A percentile compares a stretch with the other conserved stretches of the same genome.
phyloP scores from a whole-genome alignment of 2,888 invertebrate species.

The Homarus gammarus region DNA sequence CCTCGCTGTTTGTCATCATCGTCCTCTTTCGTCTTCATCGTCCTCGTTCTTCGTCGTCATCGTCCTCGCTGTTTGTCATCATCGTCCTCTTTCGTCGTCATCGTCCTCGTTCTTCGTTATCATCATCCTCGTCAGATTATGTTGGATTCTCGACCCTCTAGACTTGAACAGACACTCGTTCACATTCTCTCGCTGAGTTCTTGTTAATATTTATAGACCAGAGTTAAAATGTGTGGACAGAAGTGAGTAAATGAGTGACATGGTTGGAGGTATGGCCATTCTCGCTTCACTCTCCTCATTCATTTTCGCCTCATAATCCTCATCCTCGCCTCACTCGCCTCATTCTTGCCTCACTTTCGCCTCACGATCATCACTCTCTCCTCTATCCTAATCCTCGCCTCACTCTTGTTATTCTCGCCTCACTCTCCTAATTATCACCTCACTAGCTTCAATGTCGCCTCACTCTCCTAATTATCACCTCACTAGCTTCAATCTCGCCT shows the following conservation, averaged over 20 bases:
- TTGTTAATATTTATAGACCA: too few relatives aligned
- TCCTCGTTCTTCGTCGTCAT: not conserved
- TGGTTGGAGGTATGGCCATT: too few relatives aligned
- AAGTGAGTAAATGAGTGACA: too few relatives aligned
- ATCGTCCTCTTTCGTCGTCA: not conserved
- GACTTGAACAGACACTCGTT: too few relatives aligned
- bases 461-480: not conserved
- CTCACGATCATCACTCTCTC: not conserved
- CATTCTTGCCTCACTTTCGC: not conserved
- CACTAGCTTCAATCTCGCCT: not conserved
- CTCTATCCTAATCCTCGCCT: not conserved
- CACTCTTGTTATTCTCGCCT: not conserved
- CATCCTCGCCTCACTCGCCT: too few relatives aligned
- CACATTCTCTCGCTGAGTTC: too few relatives aligned
- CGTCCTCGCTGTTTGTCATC: not conserved
- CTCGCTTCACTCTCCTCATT: too few relatives aligned
- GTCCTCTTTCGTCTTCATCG: not conserved
- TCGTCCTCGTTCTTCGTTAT: not conserved
- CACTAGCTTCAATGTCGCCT: not conserved
- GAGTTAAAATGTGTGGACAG: too few relatives aligned
- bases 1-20: not conserved
- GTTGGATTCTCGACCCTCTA: too few relatives aligned
- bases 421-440: not conserved
- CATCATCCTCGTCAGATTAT: too few relatives aligned
- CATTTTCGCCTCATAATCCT: too few relatives aligned